Evolutionary conservation across 2,113 vertebrate genomes (phyloP), one percentile per base, ranked within the genome.

Genomic region (Phalacrocorax carbo): DNA sequence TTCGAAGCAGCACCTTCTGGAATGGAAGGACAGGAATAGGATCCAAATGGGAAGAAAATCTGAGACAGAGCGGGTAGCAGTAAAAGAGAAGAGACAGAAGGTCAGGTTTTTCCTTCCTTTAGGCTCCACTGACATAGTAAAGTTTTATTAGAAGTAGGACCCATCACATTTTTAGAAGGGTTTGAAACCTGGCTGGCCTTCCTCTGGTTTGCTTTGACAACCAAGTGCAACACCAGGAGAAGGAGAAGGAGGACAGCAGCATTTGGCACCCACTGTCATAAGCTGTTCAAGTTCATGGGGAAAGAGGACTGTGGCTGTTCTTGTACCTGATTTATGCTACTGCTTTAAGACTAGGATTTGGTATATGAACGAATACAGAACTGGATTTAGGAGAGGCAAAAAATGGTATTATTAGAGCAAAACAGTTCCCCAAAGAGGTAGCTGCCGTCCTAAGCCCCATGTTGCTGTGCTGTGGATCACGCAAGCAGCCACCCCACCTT

Each of bases 381-480:
- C 6, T 62, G 25, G 71, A 66, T 62, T 83, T 62, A 70, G 15
- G 38, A 84, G 77, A 90, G 55, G 29, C 13, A 66, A 89, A 68
- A 82, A 66, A 21, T 61, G 7, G 8, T 54, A 40, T 44, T 61
- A 73, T 34, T n/a, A 62, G 49, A 22, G 36, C 9, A 58, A 86
- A 90, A 54, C 26, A 49, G 15, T 32, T 5, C 48, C 19, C 5
- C 13, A 38, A 36, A 75, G 25, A 78, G 19, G 32, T 9, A 86
- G 30, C 29, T 78, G 30, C 27, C 8, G 8, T 40, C 23, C 55
- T 70, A 26, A 78, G 29, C 18, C 22, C 7, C 21, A 25, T 0
- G 0, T 30, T 49, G 29, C 21, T 40, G 16, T 13, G 21, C 25
- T 34, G 16, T 0, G 0, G 44, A 30, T 5, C 48, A 22, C 7